A percentile compares a stretch with the other conserved stretches of the same genome.
Evolutionary conservation across 2,113 vertebrate species (phyloP).

Genomic region (Aegithalos caudatus): DNA sequence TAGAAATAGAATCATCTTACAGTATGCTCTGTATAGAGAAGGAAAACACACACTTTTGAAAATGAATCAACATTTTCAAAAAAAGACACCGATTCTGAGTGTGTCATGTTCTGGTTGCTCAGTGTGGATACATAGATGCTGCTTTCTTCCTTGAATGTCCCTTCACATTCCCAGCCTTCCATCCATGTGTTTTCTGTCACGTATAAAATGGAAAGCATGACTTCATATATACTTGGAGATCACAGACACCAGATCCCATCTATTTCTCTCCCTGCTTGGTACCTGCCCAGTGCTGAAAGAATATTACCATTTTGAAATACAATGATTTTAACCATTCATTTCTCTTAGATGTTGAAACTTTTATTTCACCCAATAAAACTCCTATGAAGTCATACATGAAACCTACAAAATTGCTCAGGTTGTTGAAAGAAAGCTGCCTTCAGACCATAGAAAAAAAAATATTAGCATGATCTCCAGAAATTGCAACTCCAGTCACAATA

Average conservation of each 20-base stretch:
- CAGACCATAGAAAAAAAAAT: background rate
- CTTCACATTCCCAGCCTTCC: background rate
- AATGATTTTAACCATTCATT: background rate
- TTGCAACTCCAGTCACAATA: background rate
- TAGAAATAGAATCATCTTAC: constrained; percentile 48
- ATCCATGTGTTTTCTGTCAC: fast-evolving
- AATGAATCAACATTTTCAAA: constrained; percentile 27
- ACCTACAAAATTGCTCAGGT: background rate
- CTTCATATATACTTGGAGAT: background rate
- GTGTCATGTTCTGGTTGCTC: background rate
- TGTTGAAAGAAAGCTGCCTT: background rate
- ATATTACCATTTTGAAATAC: background rate
- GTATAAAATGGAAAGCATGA: background rate
- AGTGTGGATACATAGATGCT: background rate
- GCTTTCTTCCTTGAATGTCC: background rate
- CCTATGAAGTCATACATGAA: background rate
- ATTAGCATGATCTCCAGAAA: background rate
- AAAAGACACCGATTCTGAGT: background rate
- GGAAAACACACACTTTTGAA: constrained; percentile 26
- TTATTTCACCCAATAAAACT: background rate
- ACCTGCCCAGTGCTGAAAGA: background rate
- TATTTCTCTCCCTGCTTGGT: background rate
- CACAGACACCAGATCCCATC: background rate
- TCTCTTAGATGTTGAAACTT: background rate
- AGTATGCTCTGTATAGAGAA: background rate